Base-by-base conservation (phyloP, 1,140 invertebrate species). In the Pteromalus puparum region DNA sequence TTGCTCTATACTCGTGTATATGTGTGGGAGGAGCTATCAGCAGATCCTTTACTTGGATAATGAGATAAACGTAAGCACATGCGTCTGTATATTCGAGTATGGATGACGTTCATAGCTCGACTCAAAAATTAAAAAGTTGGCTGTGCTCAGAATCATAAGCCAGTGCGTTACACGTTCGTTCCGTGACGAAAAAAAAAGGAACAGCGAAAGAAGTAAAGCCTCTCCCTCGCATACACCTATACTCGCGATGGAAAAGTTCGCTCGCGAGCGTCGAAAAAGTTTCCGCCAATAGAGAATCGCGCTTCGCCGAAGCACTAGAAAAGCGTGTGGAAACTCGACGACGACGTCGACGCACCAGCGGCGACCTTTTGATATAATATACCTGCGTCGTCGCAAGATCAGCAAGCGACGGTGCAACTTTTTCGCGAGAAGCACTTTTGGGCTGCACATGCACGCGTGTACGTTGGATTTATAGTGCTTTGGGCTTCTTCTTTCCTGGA, bases 231-330 rank as follows among this genome's bases (percentile, higher is more conserved):
- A 42, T 42, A 42, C 10, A 42, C 0, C 6, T 42, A 34, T 34
- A 42, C 28, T 26, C 28, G 30, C 68, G 68, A 30, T 70, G 13
- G 42, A 34, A 42, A 79, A 68, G 61, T 65, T 72, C 10, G 2
- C 26, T 80, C 34, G 46, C 34, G 30, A 24, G 28, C 61, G 1
- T 61, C 18, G 48, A 26, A 65, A 73, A 82, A 73, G 81, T 82
- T 74, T 65, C 7, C 18, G 46, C 70, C 70, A 26, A 82, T 82
- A 76, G 48, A 21, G 28, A 46, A 28, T 10, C 7, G 5, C 18
- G 30, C 13, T 42, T n/a, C 61, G 30, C 28, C 34, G 81, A 83
- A 76, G 81, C 73, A 46, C 46, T 76, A 83, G 81, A 30, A 83
- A 83, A 53, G 70, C 67, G 67, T 38, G 34, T 48, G 67, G 18